These are phyloP conservation scores for Mesorhabditis spiculigera DNA, from an alignment of 2,888 invertebrate species.

Conservation along the genomic window DNA sequence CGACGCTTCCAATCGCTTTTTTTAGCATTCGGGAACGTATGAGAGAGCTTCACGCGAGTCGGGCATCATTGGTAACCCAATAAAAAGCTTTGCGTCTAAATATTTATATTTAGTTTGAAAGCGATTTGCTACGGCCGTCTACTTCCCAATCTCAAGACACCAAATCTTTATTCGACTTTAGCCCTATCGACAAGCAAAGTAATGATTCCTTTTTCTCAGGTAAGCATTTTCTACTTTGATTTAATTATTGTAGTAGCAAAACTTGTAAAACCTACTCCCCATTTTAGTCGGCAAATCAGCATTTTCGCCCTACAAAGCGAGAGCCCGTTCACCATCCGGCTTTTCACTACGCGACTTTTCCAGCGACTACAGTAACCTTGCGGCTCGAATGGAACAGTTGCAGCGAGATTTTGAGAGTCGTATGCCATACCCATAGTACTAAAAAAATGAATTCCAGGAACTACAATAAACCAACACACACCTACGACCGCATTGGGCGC, in stretches of 20 bases:
- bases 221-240: background rate
- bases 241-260: background rate
- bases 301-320: background rate
- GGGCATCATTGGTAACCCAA: background rate
- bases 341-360: background rate
- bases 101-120: background rate
- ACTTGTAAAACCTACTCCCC: background rate
- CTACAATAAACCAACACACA: constrained; percentile 22
- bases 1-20: background rate
- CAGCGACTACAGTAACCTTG: background rate
- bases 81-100: background rate
- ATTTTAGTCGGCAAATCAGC: background rate
- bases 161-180: background rate
- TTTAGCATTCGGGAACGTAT: background rate
- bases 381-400: background rate
- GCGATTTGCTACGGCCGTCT: background rate
- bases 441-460: background rate
- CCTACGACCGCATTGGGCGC: constrained; percentile 39
- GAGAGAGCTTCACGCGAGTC: constrained; percentile 3
- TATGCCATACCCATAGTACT: too few relatives aligned
- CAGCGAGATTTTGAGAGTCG: background rate
- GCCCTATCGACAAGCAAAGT: background rate
- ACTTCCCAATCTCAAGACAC: background rate
- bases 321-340: constrained; percentile 3
- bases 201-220: background rate